Evolutionary conservation across 53 echinoderm and acorn worm species (phyloP).

Genomic region (Echinarachnius parma): DNA sequence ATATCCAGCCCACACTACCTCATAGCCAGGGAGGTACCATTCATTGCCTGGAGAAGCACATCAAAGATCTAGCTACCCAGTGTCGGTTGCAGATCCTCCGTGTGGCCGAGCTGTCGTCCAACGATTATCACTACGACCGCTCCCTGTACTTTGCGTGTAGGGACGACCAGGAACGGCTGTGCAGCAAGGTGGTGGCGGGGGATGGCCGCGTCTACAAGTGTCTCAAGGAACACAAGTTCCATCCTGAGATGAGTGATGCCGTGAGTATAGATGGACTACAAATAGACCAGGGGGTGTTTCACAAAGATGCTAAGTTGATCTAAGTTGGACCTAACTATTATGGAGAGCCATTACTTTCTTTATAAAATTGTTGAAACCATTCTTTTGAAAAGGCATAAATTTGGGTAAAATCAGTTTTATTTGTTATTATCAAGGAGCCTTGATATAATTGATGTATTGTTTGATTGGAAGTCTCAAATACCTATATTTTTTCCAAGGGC

Average conservation of each 20-base stretch:
- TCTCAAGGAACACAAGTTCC: constrained; percentile 79
- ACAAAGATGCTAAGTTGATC: no score
- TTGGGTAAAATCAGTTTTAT: no score
- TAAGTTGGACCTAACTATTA: no score
- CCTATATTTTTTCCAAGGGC: no score
- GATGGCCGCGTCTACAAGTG: constrained; percentile 88
- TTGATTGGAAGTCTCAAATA: no score
- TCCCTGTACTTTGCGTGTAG: constrained; percentile 85
- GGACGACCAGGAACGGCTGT: constrained; percentile 88
- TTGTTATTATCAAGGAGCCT: no score
- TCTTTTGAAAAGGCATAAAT: no score
- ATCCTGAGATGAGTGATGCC: constrained; percentile 77
- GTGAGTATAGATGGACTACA: no score
- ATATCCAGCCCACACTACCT: constrained; percentile 4
- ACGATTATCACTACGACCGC: constrained; percentile 87
- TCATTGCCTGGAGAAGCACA: constrained; percentile 72
- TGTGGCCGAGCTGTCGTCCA: constrained; percentile 81
- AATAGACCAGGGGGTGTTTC: no score
- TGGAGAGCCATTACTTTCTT: no score
- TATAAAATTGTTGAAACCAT: no score
- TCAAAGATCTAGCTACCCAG: constrained; percentile 11
- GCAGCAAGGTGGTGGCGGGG: constrained; percentile 58
- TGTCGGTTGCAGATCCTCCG: constrained; percentile 73
- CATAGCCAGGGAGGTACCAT: constrained; percentile 87
- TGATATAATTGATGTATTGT: no score